Evolutionary conservation across 2,113 vertebrate genomes (phyloP).

Genomic region (Cnemophilus loriae): DNA sequence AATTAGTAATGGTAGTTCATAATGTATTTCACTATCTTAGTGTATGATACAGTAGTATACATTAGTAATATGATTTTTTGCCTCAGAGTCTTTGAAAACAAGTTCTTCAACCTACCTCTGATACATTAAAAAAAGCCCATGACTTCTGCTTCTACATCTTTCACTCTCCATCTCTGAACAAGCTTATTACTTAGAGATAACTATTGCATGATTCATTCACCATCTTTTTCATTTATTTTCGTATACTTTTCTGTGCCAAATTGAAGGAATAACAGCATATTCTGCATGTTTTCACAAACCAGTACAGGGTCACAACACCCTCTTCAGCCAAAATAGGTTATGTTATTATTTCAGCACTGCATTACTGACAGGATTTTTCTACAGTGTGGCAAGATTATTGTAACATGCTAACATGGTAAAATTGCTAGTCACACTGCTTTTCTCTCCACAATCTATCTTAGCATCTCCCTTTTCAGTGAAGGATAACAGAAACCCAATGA

Average conservation of each 20-base stretch:
- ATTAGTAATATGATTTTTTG: neutral
- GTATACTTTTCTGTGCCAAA: neutral
- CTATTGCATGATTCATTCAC: neutral
- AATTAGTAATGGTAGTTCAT: neutral
- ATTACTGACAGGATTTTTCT: neutral
- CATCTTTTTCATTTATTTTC: neutral
- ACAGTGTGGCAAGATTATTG: neutral
- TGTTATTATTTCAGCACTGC: neutral
- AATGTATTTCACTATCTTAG: neutral
- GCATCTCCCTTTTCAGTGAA: neutral
- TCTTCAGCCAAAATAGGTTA: neutral
- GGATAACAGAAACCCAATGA: neutral
- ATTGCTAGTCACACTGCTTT: neutral
- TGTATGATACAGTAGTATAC: neutral
- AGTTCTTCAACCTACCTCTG: neutral
- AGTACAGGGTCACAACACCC: neutral
- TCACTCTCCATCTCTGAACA: neutral
- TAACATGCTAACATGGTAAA: neutral
- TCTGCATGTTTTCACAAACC: neutral
- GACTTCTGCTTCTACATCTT: neutral
- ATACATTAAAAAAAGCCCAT: neutral
- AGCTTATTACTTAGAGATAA: neutral
- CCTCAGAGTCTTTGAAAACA: neutral
- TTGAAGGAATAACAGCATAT: neutral
- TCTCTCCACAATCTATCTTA: neutral